Base-by-base conservation (phyloP, 2,888 invertebrate species). In the Cremastinae sp. region DNA sequence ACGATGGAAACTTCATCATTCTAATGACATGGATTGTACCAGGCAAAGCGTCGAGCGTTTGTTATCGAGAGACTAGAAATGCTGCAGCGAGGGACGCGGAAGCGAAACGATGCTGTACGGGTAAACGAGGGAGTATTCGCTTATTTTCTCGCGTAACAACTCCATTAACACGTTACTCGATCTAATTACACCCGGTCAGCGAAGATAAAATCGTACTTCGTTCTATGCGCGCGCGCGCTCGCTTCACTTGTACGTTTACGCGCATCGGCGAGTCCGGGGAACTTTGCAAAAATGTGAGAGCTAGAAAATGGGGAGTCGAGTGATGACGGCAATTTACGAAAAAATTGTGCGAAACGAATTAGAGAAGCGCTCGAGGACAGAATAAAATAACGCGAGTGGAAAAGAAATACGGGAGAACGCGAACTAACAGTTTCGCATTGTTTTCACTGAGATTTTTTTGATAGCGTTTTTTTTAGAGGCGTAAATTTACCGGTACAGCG, bases 151-250 rank as follows among this genome's bases (percentile, higher is more conserved):
- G 62, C 65, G 68, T 79, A 78, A 79, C 79, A 74, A 75, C 79
- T 78, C 77, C 72, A 80, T 79, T 76, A 79, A 77, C 75, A 76
- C 79, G 78, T 76, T 73, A 65, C 66, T 71, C 74, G 79, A 79
- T 80, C 79, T 79, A 78, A 80, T 80, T 80, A 79, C 74, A 68
- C 64, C 74, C 69, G 74, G 77, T 76, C 78, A 70, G 75, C 66
- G 34, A 66, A 77, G 73, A 79, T 74, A 77, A 65, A 79, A 80
- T 80, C 75, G 77, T 78, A 73, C 56, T 68, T 73, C 68, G 51
- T 64, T 54, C 41, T 64, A 22, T 43, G 61, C 74, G 53, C 41
- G 5, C 53, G 38, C 9, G n/a, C n/a, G n/a, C n/a, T n/a, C 16
- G 45, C 36, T 34, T 10, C n/a, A 54, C 61, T 41, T 47, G 66